Evolutionary conservation across 2,113 vertebrate species (phyloP), one percentile per base, ranked within the genome.

Genomic region (Eulacestoma nigropectus): DNA sequence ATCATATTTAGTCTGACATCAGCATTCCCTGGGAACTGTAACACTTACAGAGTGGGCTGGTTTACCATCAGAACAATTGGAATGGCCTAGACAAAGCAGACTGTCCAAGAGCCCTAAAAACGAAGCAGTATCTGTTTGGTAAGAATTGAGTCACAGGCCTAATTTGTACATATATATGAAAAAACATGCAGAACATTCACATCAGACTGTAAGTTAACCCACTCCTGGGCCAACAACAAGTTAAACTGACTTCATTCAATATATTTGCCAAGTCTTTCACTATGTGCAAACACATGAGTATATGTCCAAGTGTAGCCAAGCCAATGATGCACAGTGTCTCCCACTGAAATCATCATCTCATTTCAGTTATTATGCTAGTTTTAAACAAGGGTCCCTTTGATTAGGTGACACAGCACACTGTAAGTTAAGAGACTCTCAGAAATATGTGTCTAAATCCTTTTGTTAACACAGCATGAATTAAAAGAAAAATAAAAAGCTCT

Each of bases 91-190:
- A 68, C 27, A 79, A 80, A 73, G 13, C 4, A 64, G 22, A 47
- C 27, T 39, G 15, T 41, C 52, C 11, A 90, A 11, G 2, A 68
- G 15, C 14, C 39, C 18, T 75, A 41, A 57, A 69, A 52, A 49
- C 1, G 0, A 65, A 63, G 10, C 37, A 53, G 4, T 17, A 75
- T 35, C 39, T 57, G 2, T 42, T 81, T 5, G 1, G 3, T 30
- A 67, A 57, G 8, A 84, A 13, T 13, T 18, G 30, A 84, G 21
- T 60, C 27, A 76, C 29, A 76, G n/a, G 37, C 9, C 26, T 69
- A 30, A 56, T 29, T 19, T 44, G 21, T 11, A 55, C 2, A 6
- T 29, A 18, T 5, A 11, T 13, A 33, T 85, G 19, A 68, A 76
- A 91, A 72, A 60, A 25, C 6, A 73, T 0, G 2, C 10, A 78